phyloP scores from a whole-genome alignment of 1,140 invertebrate species.

The Drosophila repleta region DNA sequence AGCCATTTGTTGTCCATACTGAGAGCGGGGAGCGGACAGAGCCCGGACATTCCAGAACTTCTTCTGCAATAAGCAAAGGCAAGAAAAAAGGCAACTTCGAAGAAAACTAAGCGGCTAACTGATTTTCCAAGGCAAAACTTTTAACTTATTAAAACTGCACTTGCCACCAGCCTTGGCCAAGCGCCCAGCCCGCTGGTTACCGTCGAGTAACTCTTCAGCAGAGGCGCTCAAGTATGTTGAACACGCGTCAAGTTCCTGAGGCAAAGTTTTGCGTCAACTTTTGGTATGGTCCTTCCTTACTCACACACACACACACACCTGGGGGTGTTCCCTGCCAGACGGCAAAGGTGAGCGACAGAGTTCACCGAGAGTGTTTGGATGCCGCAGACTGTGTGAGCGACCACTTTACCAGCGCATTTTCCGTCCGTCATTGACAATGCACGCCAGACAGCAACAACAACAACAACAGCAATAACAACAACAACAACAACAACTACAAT shows the following conservation, averaged over 20 bases:
- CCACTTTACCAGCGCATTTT: slow-evolving; percentile 56
- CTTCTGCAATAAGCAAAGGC: slow-evolving; percentile 15
- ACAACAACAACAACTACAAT: slow-evolving; percentile 65
- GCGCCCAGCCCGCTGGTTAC: background rate
- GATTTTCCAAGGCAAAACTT: slow-evolving; percentile 75
- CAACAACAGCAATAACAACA: slow-evolving; percentile 32
- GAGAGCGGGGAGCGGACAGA: background rate
- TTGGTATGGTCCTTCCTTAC: slow-evolving; percentile 20
- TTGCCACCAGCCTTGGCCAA: slow-evolving; percentile 48
- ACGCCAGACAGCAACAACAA: slow-evolving; percentile 38
- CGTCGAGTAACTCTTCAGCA: slow-evolving; percentile 15
- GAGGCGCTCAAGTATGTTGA: slow-evolving; percentile 81
- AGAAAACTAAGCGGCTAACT: slow-evolving; percentile 75
- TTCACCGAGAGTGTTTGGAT: slow-evolving; percentile 47
- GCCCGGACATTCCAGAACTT: slow-evolving; percentile 48
- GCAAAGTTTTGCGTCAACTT: slow-evolving; percentile 80
- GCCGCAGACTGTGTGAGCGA: slow-evolving; percentile 45
- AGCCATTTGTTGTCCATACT: slow-evolving; percentile 41
- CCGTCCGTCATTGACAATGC: slow-evolving; percentile 66
- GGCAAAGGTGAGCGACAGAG: slow-evolving; percentile 55
- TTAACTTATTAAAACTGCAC: slow-evolving; percentile 81
- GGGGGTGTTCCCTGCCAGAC: background rate
- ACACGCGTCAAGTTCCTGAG: slow-evolving; percentile 80
- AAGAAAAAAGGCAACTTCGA: background rate
- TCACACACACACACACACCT: slow-evolving; percentile 1